Percentiles rank a stretch among this genome's conserved stretches.
These are phyloP conservation scores for Drosophila melanogaster DNA, from an alignment of 1,140 invertebrate species.

Conservation along the genomic window Release_6_plus_ISO1_MT NT_033777.3:12437001-12437500, in stretches of 20 bases:
- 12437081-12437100: constrained; percentile 65
- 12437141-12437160: too few species aligned
- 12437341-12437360: constrained; percentile 96
- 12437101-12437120: too few species aligned
- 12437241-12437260: constrained; percentile 95
- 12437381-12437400: background rate
- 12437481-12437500: constrained; percentile 94
- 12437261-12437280: constrained; percentile 91
- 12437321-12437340: constrained; percentile 98
- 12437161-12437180: too few species aligned
- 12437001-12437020: constrained; percentile 93
- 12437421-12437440: background rate
- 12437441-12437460: constrained; percentile 90
- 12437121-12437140: too few species aligned
- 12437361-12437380: constrained; percentile 95
- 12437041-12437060: constrained; percentile 92
- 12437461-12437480: constrained; percentile 88
- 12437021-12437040: constrained; percentile 96
- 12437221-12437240: constrained; percentile 93
- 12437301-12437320: constrained; percentile 95
- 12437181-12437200: too few species aligned
- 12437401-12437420: background rate
- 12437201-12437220: constrained; percentile 90
- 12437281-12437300: constrained; percentile 92
- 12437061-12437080: constrained; percentile 93